A percentile compares a stretch with the other conserved stretches of the same genome.
phyloP scores from a whole-genome alignment of 2,888 invertebrate species.

The Hipparchia sbordonii region DNA sequence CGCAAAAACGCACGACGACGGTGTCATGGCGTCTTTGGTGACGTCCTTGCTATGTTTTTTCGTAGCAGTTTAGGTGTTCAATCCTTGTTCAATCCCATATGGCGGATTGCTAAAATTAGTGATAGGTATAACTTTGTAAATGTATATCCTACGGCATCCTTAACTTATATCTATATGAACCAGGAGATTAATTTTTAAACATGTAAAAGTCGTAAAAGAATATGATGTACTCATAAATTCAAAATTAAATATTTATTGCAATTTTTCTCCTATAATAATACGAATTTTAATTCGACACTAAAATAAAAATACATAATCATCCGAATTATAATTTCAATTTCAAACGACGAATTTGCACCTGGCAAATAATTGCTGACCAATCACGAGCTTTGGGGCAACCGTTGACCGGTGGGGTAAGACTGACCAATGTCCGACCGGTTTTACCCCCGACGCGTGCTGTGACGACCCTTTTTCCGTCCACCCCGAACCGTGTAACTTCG shows the following conservation, averaged over 20 bases:
- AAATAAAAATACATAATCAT: background rate
- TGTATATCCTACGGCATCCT: no score
- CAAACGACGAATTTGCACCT: conserved; percentile 52
- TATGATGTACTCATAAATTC: background rate
- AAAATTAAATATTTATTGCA: background rate
- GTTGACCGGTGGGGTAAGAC: conserved; percentile 37
- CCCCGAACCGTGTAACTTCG: conserved; percentile 39
- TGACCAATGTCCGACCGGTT: conserved; percentile 79
- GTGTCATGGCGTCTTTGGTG: no score
- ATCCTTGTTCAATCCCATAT: no score
- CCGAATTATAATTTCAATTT: background rate
- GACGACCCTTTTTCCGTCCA: conserved; percentile 47
- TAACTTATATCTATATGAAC: no score
- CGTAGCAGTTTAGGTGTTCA: no score
- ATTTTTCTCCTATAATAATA: background rate
- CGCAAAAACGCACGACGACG: no score
- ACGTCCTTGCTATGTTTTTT: no score
- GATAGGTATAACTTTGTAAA: no score
- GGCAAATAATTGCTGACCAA: conserved; percentile 59
- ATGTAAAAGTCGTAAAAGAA: background rate
- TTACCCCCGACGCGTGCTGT: conserved; percentile 55
- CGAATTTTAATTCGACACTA: background rate
- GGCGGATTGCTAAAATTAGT: no score
- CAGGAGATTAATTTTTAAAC: no score
- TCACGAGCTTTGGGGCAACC: conserved; percentile 44